These are phyloP conservation scores for Drosophila parthenogenetica DNA, from an alignment of 2,888 invertebrate genomes.

Conservation along the genomic window DNA sequence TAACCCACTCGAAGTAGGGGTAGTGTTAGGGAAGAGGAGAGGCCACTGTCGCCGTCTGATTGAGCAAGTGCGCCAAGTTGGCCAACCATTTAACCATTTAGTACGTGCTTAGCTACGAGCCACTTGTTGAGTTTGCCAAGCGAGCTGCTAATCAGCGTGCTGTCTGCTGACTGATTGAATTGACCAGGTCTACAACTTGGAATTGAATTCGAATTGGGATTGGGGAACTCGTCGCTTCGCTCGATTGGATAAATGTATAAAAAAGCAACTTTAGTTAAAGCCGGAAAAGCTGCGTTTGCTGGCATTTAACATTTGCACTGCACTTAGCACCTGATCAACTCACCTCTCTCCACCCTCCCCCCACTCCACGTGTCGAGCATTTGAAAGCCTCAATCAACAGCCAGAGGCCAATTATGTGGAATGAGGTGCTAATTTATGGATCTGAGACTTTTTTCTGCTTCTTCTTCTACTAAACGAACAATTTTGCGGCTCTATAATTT, in stretches of 20 bases:
- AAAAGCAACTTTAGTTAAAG: slow-evolving; percentile 58
- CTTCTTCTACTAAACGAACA: slow-evolving; percentile 32
- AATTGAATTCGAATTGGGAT: background rate
- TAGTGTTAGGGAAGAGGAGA: background rate
- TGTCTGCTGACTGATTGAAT: slow-evolving; percentile 77
- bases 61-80: slow-evolving; percentile 72
- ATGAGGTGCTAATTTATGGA: slow-evolving; percentile 83
- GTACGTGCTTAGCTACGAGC: slow-evolving; percentile 61
- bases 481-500: slow-evolving; percentile 72
- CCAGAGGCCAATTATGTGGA: slow-evolving; percentile 71
- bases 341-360: background rate
- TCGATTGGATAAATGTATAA: slow-evolving; percentile 78
- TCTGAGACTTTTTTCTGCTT: slow-evolving; percentile 56
- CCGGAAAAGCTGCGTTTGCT: slow-evolving; percentile 44
- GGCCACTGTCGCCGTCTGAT: slow-evolving; percentile 46
- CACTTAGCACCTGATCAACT: slow-evolving; percentile 66
- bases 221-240: slow-evolving; percentile 41
- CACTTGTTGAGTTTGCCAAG: slow-evolving; percentile 18
- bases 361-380: slow-evolving; percentile 39
- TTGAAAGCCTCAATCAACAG: slow-evolving; percentile 77
- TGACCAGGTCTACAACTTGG: slow-evolving; percentile 51
- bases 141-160: slow-evolving; percentile 75
- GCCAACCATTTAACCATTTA: slow-evolving; percentile 58
- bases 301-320: slow-evolving; percentile 77
- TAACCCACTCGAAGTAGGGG: background rate